These are phyloP conservation scores for Neocloeon triangulifer DNA, from an alignment of 1,140 invertebrate genomes.

Conservation along the genomic window DNA sequence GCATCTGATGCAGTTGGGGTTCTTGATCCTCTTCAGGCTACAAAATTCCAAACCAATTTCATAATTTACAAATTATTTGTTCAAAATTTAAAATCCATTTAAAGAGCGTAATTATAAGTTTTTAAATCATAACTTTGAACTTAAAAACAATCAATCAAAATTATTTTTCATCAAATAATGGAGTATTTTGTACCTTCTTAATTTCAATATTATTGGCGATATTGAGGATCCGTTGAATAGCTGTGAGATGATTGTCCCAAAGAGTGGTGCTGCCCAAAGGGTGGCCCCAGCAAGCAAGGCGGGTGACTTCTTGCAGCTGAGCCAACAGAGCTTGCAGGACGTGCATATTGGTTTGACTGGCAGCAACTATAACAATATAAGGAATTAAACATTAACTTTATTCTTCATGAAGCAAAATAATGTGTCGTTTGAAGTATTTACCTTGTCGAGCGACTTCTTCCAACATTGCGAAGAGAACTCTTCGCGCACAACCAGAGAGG, in stretches of 20 bases:
- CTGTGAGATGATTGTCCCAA: constrained; percentile 69
- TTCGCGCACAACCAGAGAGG: constrained; percentile 81
- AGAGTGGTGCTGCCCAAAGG: constrained; percentile 67
- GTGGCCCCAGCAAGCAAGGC: constrained; percentile 58
- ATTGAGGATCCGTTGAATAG: constrained; percentile 59
- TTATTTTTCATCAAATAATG: too few species aligned
- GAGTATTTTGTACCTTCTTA: constrained; percentile 29
- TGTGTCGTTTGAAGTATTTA: constrained; percentile 16
- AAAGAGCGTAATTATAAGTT: too few species aligned
- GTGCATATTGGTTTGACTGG: constrained; percentile 72
- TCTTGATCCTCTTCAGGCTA: constrained; percentile 62
- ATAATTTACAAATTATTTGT: too few species aligned
- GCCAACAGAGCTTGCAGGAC: constrained; percentile 51
- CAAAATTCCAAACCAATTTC: too few species aligned
- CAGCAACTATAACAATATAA: constrained; percentile 33
- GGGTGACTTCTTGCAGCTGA: constrained; percentile 43
- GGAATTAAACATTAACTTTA: neutral
- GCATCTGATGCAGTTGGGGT: constrained; percentile 70
- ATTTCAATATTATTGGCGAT: constrained; percentile 62
- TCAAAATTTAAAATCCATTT: too few species aligned
- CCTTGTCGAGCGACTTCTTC: constrained; percentile 83
- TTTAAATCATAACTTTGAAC: too few species aligned
- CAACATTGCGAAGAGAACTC: constrained; percentile 76
- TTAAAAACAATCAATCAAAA: too few species aligned
- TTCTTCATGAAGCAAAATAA: constrained; percentile 1